Evolutionary conservation across 2,797 vertebrate species (phyloP).

Genomic region (Harpagifer antarcticus): DNA sequence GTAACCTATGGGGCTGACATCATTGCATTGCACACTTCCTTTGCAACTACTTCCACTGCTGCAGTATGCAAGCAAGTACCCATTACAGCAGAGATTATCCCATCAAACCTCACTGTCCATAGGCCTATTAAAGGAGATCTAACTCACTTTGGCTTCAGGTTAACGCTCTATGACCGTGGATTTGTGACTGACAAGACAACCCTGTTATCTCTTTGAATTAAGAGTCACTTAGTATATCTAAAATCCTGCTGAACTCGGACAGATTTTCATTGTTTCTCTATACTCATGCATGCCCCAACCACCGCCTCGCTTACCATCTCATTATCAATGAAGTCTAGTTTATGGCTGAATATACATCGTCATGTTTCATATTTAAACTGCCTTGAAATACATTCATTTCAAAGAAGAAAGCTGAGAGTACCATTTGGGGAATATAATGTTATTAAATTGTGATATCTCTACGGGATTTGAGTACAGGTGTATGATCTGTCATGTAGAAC

Average conservation of each 20-base stretch:
- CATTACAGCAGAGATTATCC: constrained; percentile 13
- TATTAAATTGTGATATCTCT: constrained; percentile 32
- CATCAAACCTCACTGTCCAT: constrained; percentile 7
- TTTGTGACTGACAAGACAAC: constrained; percentile 1
- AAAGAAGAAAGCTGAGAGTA: constrained; percentile 14
- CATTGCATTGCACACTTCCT: constrained; percentile 27
- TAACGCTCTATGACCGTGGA: not conserved
- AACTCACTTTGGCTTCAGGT: not conserved
- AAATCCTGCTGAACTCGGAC: not conserved
- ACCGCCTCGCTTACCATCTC: constrained; percentile 15
- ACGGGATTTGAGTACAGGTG: constrained; percentile 20
- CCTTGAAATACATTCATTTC: constrained; percentile 14
- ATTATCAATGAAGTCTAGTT: constrained; percentile 29
- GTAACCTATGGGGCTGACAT: constrained; percentile 12
- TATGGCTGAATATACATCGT: constrained; percentile 3
- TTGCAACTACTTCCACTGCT: constrained; percentile 14
- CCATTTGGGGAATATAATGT: constrained; percentile 31
- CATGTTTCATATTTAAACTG: constrained; percentile 33
- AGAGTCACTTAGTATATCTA: not conserved
- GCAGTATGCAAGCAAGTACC: constrained; percentile 13
- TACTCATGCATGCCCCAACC: constrained; percentile 7
- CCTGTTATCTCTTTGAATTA: not conserved
- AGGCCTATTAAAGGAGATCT: constrained; percentile 5
- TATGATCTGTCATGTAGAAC: constrained; percentile 30
- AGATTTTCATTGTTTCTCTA: constrained; percentile 5